Evolutionary conservation across 2,797 vertebrate species (phyloP).

Genomic region (Onychomys torridus): DNA sequence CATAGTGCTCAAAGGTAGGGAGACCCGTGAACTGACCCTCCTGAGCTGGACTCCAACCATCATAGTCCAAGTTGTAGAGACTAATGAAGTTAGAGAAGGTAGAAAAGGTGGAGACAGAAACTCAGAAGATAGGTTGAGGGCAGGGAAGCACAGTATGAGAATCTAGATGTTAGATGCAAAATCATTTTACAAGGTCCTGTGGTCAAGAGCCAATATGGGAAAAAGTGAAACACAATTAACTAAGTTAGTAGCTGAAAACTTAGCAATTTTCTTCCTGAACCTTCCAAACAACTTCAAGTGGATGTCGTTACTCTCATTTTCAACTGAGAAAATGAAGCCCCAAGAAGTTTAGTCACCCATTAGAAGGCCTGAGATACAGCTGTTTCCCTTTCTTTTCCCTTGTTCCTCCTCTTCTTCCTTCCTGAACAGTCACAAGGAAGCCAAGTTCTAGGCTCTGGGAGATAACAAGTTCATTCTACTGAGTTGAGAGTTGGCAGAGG

Average conservation of each 20-base stretch:
- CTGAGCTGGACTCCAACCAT: background rate
- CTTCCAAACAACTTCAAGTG: background rate
- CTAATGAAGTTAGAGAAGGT: background rate
- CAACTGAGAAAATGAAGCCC: background rate
- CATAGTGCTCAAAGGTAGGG: background rate
- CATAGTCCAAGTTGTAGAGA: background rate
- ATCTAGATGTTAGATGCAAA: background rate
- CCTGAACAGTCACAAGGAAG: background rate
- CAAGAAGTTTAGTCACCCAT: conserved; percentile 24
- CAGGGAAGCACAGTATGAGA: background rate
- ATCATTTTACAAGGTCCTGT: background rate
- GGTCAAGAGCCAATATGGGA: background rate
- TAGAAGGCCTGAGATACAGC: background rate
- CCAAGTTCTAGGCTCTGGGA: background rate
- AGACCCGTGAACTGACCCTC: background rate
- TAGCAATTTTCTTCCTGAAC: conserved; percentile 32
- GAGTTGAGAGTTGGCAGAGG: background rate
- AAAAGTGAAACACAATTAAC: background rate
- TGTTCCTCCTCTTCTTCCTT: conserved; percentile 38
- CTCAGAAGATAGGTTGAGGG: background rate
- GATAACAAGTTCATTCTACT: conserved; percentile 12
- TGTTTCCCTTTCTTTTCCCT: background rate
- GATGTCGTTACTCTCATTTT: conserved; percentile 10
- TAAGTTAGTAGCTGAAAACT: background rate
- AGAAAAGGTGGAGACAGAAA: conserved; percentile 5